Conservation (phyloP, 2,888 invertebrate species). For the Stenodema calcarata region DNA sequence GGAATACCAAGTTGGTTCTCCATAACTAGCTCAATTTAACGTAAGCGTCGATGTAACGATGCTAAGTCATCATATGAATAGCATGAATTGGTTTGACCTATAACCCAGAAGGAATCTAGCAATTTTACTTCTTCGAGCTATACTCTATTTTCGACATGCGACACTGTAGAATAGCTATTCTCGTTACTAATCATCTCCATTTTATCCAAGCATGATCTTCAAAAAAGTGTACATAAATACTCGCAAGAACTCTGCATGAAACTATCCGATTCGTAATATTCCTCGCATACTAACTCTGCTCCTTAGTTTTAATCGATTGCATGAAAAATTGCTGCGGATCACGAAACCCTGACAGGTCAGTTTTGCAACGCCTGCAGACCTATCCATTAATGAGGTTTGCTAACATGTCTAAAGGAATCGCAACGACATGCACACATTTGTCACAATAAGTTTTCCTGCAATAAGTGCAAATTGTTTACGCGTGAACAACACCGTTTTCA, state of each 20-base stretch:
- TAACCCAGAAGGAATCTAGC: not conserved
- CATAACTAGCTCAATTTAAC: too few relatives aligned
- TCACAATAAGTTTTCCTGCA: too few relatives aligned
- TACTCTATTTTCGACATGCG: not conserved
- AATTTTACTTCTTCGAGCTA: not conserved
- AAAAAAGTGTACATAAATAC: not conserved
- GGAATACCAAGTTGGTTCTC: too few relatives aligned
- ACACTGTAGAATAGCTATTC: not conserved
- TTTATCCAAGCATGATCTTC: not conserved
- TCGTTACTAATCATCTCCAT: not conserved
- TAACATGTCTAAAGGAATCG: not conserved
- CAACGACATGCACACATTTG: too few relatives aligned
- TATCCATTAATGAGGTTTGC: not conserved
- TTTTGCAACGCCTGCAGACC: not conserved
- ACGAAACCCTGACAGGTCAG: not conserved
- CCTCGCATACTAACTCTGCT: not conserved
- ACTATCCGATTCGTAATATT: not conserved
- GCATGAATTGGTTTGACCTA: not conserved
- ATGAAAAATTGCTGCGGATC: not conserved
- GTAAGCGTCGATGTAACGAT: too few relatives aligned
- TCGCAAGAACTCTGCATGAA: not conserved
- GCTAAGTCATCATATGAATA: too few relatives aligned
- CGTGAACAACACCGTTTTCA: too few relatives aligned
- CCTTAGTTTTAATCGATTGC: not conserved
- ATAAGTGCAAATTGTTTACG: too few relatives aligned